A percentile compares a stretch with the other conserved stretches of the same genome.
These are phyloP conservation scores for Gonioctena quinquepunctata DNA, from an alignment of 1,140 invertebrate species.

Conservation along the genomic window DNA sequence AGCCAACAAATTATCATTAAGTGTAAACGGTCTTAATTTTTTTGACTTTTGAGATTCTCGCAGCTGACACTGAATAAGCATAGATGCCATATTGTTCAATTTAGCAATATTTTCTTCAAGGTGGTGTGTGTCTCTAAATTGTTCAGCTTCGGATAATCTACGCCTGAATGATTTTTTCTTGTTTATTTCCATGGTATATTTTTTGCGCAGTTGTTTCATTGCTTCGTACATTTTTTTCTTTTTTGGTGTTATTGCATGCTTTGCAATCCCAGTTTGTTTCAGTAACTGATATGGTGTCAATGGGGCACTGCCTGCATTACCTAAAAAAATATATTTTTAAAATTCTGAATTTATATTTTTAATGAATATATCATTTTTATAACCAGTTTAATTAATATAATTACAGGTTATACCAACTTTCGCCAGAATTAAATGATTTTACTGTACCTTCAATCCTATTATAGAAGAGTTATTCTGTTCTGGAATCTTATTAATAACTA, in stretches of 20 bases:
- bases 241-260: background rate
- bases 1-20: background rate
- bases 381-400: too few relatives aligned
- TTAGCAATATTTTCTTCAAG: background rate
- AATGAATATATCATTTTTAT: too few relatives aligned
- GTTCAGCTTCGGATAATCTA: slow-evolving; percentile 1
- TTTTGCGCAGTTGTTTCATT: background rate
- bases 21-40: background rate
- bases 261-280: background rate
- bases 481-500: too few relatives aligned
- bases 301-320: background rate
- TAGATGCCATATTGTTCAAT: too few relatives aligned
- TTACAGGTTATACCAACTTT: too few relatives aligned
- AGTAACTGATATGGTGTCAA: slow-evolving; percentile 3
- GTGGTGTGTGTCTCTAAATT: background rate
- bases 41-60: too few relatives aligned
- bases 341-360: background rate
- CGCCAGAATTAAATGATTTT: too few relatives aligned
- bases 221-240: background rate
- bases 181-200: slow-evolving; percentile 10
- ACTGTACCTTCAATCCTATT: too few relatives aligned
- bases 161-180: background rate
- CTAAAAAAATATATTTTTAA: background rate
- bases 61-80: too few relatives aligned
- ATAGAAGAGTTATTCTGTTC: too few relatives aligned